Conservation (phyloP, 2,113 vertebrate genomes). For the Menura novaehollandiae region DNA sequence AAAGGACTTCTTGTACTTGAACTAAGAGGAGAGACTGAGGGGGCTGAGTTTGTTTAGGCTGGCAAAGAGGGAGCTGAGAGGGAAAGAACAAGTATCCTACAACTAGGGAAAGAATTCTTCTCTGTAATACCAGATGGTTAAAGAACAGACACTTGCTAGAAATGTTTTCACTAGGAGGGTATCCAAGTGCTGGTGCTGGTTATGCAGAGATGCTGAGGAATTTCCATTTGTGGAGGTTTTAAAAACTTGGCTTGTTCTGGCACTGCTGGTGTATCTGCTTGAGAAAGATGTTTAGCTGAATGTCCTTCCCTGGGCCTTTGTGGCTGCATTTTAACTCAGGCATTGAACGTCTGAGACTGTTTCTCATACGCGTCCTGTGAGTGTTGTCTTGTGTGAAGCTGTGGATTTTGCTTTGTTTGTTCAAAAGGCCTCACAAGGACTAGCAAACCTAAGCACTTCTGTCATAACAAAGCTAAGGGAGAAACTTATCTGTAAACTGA, state of each 20-base stretch:
- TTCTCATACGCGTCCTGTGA: not conserved
- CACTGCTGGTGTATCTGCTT: not conserved
- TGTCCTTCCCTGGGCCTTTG: not conserved
- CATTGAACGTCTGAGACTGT: not conserved
- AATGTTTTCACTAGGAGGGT: not conserved
- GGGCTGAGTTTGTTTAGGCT: not conserved
- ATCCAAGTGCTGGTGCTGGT: not conserved
- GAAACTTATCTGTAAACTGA: not conserved
- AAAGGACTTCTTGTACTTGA: not conserved
- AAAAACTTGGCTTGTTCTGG: not conserved
- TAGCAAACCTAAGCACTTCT: not conserved
- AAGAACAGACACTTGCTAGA: not conserved
- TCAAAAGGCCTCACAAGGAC: not conserved
- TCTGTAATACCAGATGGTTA: not conserved
- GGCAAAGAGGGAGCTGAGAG: not conserved
- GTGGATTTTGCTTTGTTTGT: not conserved
- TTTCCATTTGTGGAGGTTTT: not conserved
- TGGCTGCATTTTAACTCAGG: not conserved
- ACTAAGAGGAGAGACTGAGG: not conserved
- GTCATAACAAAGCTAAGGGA: not conserved
- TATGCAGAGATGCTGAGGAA: not conserved
- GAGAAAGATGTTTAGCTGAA: not conserved
- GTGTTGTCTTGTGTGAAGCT: not conserved
- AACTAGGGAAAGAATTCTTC: not conserved
- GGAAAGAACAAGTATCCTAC: not conserved